These are phyloP conservation scores for Drosophila orena DNA, from an alignment of 1,140 invertebrate genomes.

Conservation along the genomic window DNA sequence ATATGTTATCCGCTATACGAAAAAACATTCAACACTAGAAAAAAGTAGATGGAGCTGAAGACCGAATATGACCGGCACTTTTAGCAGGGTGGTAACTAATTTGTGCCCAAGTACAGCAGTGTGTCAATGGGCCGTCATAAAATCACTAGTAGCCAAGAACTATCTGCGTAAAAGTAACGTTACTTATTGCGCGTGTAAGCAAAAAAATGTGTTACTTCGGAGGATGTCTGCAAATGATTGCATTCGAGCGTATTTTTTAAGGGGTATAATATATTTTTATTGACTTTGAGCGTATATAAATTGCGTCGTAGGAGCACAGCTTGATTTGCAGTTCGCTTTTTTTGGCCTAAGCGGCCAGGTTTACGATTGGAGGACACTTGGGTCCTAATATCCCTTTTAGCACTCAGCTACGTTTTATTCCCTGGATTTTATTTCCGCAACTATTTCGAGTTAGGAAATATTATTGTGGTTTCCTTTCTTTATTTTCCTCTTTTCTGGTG, in stretches of 20 bases:
- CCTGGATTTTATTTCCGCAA: constrained; percentile 64
- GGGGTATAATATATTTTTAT: background rate
- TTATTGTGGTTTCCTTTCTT: constrained; percentile 33
- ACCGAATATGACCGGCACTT: constrained; percentile 33
- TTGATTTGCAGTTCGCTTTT: constrained; percentile 1
- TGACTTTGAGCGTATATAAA: constrained; percentile 9
- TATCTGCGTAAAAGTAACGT: constrained; percentile 14
- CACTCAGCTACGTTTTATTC: constrained; percentile 50
- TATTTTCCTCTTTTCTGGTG: background rate
- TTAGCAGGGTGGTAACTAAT: constrained; percentile 57
- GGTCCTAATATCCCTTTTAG: constrained; percentile 75
- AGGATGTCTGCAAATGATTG: constrained; percentile 78
- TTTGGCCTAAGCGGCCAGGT: constrained; percentile 40
- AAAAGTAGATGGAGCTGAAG: constrained; percentile 28
- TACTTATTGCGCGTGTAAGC: constrained; percentile 76
- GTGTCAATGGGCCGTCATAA: constrained; percentile 73
- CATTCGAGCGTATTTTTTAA: constrained; percentile 25
- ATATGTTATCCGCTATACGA: no score
- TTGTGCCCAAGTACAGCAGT: constrained; percentile 63
- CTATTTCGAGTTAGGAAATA: constrained; percentile 64
- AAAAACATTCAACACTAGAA: constrained; percentile 70
- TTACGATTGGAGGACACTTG: constrained; percentile 80
- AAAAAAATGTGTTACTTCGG: constrained; percentile 51
- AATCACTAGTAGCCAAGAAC: constrained; percentile 26
- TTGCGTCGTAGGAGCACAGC: background rate